phyloP scores from a whole-genome alignment of 2,113 vertebrate genomes.

The Pyrgilauda ruficollis region DNA sequence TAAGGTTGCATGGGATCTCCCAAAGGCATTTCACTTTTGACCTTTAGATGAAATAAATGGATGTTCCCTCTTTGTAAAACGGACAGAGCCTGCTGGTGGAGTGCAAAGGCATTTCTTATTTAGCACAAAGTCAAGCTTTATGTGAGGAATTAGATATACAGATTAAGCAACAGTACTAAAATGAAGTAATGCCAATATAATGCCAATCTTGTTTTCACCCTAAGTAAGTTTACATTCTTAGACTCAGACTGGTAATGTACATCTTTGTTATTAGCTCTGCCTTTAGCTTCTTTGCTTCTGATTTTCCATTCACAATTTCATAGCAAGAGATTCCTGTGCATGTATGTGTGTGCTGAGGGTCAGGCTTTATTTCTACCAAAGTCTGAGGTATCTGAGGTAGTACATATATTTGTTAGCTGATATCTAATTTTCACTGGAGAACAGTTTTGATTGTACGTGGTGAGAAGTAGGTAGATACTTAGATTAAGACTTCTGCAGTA shows the following conservation, averaged over 20 bases:
- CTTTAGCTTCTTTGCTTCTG: neutral
- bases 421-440: neutral
- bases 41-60: conserved; percentile 67
- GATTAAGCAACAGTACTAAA: conserved; percentile 42
- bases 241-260: neutral
- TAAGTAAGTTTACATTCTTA: conserved; percentile 36
- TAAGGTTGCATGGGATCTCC: conserved; percentile 71
- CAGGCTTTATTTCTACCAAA: neutral
- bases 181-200: conserved; percentile 43
- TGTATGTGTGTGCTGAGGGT: neutral
- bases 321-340: neutral
- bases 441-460: neutral
- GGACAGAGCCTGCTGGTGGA: neutral
- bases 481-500: neutral
- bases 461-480: neutral
- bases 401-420: neutral
- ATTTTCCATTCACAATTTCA: neutral
- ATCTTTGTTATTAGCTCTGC: neutral
- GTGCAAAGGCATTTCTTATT: conserved; percentile 58
- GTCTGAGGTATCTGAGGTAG: neutral
- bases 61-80: conserved; percentile 6
- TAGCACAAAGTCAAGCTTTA: conserved; percentile 66
- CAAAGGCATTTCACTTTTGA: conserved; percentile 74
- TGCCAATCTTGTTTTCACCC: conserved; percentile 21
- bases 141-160: conserved; percentile 61